Evolutionary conservation across 2,113 vertebrate genomes (phyloP), one percentile per base, ranked within the genome.

Genomic region (Puntigrus tetrazona): DNA sequence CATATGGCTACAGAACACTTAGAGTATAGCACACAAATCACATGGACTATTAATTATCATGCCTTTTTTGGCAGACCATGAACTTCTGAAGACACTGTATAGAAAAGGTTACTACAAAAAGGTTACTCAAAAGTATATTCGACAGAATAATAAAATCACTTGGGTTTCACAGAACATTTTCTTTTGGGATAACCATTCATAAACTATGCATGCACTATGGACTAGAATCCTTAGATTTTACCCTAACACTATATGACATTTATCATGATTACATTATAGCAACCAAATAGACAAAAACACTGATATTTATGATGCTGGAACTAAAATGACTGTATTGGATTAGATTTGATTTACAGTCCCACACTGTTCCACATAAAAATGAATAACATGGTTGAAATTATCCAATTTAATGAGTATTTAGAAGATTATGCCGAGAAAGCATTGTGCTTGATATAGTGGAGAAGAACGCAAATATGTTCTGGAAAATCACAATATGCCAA

Each of bases 271-370:
- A 13, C 34, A 38, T 70, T 13, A 70, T 38, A 69, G 36, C 36
- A 69, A 69, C 3, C 13, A 14, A 7, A 63, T n/a, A n/a, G n/a
- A n/a, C n/a, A n/a, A n/a, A n/a, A n/a, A n/a, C n/a, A n/a, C n/a
- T n/a, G n/a, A 61, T 6, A 31, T 77, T 77, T 77, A 3, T 16
- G 3, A 78, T 41, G 3, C 14, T 59, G 22, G n/a, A 41, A 25
- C 6, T 59, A 50, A 85, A 20, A 22, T 27, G 16, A 34, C 41
- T 77, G 36, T 0, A 76, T 41, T 65, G 8, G 69, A 11, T 20
- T 52, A 29, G 67, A 34, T 47, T 83, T 78, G 84, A 61, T 81
- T 31, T 52, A 73, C 76, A 67, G 65, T 83, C 84, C 57, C 75
- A 84, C 67, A 77, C 14, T 78, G 14, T 78, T 59, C 36, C 55